phyloP scores from a whole-genome alignment of 37 sponge, comb jelly and placozoan genomes.

The Halichondria panicea region DNA sequence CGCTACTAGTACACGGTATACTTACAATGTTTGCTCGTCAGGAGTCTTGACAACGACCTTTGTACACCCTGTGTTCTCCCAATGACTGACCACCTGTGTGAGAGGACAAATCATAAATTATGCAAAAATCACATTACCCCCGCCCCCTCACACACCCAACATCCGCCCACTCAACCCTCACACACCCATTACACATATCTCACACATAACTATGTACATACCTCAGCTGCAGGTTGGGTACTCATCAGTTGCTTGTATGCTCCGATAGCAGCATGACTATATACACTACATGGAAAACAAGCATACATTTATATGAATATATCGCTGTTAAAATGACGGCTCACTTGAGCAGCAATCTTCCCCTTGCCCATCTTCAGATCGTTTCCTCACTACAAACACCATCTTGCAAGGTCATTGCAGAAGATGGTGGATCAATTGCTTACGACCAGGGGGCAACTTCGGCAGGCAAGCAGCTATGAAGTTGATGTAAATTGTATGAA shows the following conservation, averaged over 20 bases:
- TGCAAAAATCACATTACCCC: background rate
- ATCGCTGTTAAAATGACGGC: background rate
- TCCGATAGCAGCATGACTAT: constrained; percentile 79
- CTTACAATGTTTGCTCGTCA: constrained; percentile 75
- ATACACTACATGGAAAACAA: constrained; percentile 35
- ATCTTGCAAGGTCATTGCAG: too few relatives aligned
- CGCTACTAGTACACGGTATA: background rate
- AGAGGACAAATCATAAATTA: background rate
- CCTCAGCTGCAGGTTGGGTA: constrained; percentile 40
- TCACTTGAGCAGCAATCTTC: constrained; percentile 87
- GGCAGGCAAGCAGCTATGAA: too few relatives aligned
- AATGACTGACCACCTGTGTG: constrained; percentile 69
- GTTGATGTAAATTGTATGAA: too few relatives aligned
- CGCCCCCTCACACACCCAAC: too few relatives aligned
- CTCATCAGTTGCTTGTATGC: constrained; percentile 57
- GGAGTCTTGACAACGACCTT: constrained; percentile 91
- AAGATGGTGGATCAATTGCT: too few relatives aligned
- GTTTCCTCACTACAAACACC: constrained; percentile 91
- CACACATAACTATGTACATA: too few relatives aligned
- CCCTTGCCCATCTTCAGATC: constrained; percentile 99
- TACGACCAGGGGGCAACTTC: too few relatives aligned
- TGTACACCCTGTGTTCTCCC: constrained; percentile 80
- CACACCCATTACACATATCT: background rate
- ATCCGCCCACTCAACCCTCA: too few relatives aligned
- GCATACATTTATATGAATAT: too few relatives aligned